Conservation (phyloP, 23 tunicate genomes). For the Trididemnum nubilum region DNA sequence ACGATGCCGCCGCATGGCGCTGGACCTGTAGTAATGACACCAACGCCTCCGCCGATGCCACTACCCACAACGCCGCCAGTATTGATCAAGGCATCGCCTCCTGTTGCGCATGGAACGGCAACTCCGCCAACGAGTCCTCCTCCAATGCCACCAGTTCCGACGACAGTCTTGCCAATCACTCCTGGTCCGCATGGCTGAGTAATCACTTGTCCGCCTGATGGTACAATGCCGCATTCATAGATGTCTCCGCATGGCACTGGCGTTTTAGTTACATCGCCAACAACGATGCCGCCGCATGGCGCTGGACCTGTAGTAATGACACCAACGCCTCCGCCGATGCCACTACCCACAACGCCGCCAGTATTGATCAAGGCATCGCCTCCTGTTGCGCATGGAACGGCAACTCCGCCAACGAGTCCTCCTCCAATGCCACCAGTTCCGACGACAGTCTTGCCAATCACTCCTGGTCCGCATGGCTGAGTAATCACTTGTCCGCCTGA, state of each 20-base stretch:
- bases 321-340: background rate
- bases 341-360: background rate
- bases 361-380: background rate
- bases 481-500: background rate
- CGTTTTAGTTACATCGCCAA: background rate
- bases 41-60: background rate
- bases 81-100: background rate
- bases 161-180: background rate
- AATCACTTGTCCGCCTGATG: background rate
- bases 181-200: constrained; percentile 4
- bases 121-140: background rate
- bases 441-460: background rate
- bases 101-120: background rate
- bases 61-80: background rate
- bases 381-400: background rate
- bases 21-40: background rate
- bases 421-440: background rate
- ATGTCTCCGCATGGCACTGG: background rate
- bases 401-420: background rate
- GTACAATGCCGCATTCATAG: constrained; percentile 1
- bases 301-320: background rate
- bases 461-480: constrained; percentile 4
- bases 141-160: background rate
- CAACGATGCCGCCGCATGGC: constrained; percentile 2
- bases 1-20: constrained; percentile 2